Evolutionary conservation across 2,888 invertebrate species (phyloP).

Genomic region (Heliconius ismenius): DNA sequence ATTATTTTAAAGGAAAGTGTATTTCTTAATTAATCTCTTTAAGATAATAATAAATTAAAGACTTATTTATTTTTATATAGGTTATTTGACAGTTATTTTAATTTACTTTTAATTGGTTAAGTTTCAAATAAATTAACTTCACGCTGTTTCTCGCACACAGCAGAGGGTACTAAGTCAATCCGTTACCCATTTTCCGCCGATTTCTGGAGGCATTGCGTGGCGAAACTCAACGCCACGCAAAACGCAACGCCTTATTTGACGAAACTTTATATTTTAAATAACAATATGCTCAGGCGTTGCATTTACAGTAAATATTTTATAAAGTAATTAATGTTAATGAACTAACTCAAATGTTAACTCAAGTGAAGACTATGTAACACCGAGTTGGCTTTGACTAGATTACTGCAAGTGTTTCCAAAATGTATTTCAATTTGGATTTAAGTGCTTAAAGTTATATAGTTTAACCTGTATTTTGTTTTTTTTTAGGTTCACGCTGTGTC

Average conservation of each 20-base stretch:
- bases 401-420: background rate
- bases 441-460: background rate
- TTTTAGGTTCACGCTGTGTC: no score
- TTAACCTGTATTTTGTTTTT: no score
- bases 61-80: background rate
- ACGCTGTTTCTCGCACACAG: no score
- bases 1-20: background rate
- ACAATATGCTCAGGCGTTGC: background rate
- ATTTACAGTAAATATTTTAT: background rate
- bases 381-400: background rate
- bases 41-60: background rate
- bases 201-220: no score
- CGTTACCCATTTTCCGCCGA: no score
- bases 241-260: no score
- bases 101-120: background rate
- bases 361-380: background rate
- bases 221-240: no score
- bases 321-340: background rate
- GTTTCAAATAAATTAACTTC: background rate
- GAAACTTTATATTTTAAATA: background rate
- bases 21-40: background rate
- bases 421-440: background rate
- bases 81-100: no score
- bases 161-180: no score
- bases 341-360: background rate